Base-by-base conservation (phyloP, 2,888 invertebrate species). In the Andrena flavipes region DNA sequence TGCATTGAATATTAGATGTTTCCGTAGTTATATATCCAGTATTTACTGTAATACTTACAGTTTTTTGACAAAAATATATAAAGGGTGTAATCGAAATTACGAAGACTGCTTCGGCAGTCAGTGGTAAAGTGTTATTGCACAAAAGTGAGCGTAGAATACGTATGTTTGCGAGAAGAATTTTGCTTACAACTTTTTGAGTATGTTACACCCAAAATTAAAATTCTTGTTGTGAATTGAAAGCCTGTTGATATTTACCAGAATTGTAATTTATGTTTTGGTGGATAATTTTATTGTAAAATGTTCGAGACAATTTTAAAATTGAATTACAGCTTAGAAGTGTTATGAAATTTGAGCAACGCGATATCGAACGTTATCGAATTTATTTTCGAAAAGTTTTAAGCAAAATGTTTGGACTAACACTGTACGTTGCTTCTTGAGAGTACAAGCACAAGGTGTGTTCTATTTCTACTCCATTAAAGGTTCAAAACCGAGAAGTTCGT, bases 361-460 rank as follows among this genome's bases (percentile, higher is more conserved):
- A 56, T 62, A 65, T 75, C 68, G 29, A 75, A 69, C 23, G 54
- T 77, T 54, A n/a, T 56, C 23, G 30, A 51, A 51, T 42, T 83
- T 63, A 69, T 70, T 82, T 85, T 75, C 85, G 62, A 74, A 79
- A 82, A 82, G 78, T 84, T 76, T 79, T 82, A 84, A 80, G 85
- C 78, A 76, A 82, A 76, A 23, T 16, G 70, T 74, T 16, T 64
- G 51, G 67, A 74, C 63, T 78, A 76, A 76, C 20, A 71, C 60
- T 74, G 26, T 64, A 70, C 54, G 42, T 85, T 72, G 64, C 76
- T 78, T 85, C 81, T 84, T 78, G 82, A 80, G 80, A 85, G 75
- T 85, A 82, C 82, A 85, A 82, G 82, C 85, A 85, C 79, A 77
- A 80, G 48, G 51, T 79, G 84, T 82, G 85, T 85, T 85, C 80